Conservation (phyloP, 2,888 invertebrate species). For the Thymelicus sylvestris region DNA sequence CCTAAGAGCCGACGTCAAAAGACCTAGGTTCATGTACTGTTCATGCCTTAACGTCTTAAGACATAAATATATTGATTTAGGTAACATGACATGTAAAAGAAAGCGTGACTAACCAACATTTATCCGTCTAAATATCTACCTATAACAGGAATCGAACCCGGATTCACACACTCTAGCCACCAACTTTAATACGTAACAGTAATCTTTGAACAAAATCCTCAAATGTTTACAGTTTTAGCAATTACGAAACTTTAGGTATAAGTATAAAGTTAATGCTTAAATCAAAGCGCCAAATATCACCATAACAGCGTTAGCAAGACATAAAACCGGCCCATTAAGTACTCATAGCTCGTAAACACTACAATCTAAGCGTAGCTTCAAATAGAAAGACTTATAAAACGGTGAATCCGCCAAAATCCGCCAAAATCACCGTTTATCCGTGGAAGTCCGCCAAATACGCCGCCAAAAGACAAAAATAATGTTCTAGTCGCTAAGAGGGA, state of each 20-base stretch:
- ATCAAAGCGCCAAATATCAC: conserved; percentile 51
- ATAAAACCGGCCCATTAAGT: conserved; percentile 17
- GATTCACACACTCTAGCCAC: too few relatives aligned
- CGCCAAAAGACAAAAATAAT: conserved; percentile 64
- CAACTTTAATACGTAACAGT: too few relatives aligned
- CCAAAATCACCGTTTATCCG: conserved; percentile 35
- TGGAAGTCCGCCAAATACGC: conserved; percentile 50
- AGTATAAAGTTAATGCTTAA: background rate
- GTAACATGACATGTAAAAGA: too few relatives aligned
- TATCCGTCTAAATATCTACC: too few relatives aligned
- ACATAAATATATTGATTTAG: too few relatives aligned
- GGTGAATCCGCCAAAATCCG: conserved; percentile 30
- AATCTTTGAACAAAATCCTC: too few relatives aligned
- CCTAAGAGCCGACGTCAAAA: too few relatives aligned
- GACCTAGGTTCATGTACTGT: too few relatives aligned
- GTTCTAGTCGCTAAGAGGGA: conserved; percentile 40
- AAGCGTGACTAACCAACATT: too few relatives aligned
- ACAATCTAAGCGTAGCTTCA: conserved; percentile 28
- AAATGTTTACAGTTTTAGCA: too few relatives aligned
- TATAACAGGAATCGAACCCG: too few relatives aligned
- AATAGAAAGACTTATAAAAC: conserved; percentile 34
- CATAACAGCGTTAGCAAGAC: conserved; percentile 46
- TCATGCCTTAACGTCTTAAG: too few relatives aligned
- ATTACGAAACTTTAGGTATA: background rate
- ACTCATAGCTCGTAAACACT: conserved; percentile 11